Percentiles rank a stretch among this genome's conserved stretches.
Evolutionary conservation across 2,797 vertebrate species (phyloP).

Genomic region (Lepilemur ruficaudatus): DNA sequence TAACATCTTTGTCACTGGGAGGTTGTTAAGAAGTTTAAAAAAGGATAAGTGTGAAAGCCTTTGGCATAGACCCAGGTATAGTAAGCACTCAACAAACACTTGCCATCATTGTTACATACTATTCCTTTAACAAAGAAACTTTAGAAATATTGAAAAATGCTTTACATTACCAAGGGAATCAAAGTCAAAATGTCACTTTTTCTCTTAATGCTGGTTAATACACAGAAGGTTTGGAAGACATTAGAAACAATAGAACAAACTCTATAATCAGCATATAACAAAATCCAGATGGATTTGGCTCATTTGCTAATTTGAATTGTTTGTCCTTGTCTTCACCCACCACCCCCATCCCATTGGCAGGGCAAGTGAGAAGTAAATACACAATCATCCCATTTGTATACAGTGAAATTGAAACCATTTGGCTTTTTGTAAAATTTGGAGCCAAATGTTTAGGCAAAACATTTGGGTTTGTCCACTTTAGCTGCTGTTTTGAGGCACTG

Average conservation of each 20-base stretch:
- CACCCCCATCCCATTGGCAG: background rate
- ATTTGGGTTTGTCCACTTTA: background rate
- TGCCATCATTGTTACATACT: background rate
- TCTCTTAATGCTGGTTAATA: background rate
- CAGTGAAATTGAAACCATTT: constrained; percentile 39
- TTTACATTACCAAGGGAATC: background rate
- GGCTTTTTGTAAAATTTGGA: constrained; percentile 3
- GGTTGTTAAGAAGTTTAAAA: background rate
- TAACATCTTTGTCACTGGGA: background rate
- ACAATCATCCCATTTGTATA: background rate
- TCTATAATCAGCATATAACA: constrained; percentile 19
- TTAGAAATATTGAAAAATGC: background rate
- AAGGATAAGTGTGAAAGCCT: background rate
- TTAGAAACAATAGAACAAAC: constrained; percentile 37
- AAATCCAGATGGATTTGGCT: constrained; percentile 40
- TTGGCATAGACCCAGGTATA: background rate
- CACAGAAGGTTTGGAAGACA: background rate
- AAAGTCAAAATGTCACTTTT: constrained; percentile 13
- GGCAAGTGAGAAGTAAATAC: constrained; percentile 15
- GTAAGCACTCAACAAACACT: background rate
- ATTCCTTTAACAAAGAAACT: background rate
- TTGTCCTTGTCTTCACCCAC: background rate
- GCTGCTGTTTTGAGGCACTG: background rate
- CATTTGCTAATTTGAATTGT: background rate
- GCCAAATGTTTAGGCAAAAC: background rate